Evolutionary conservation across 1,140 invertebrate species (phyloP).

Genomic region (Drosophila grimshawi): DNA sequence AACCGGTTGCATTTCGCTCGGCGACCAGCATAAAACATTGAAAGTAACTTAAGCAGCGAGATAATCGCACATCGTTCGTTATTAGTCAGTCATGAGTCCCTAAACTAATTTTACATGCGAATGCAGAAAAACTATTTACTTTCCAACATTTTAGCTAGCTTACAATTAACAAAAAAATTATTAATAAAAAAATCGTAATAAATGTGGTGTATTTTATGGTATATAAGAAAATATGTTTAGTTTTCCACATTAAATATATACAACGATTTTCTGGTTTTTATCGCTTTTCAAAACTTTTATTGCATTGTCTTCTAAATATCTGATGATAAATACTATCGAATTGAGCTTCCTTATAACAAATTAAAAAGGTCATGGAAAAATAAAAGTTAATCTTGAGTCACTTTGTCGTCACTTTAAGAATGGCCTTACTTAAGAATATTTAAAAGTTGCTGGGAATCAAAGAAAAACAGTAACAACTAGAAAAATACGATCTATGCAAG

Average conservation of each 20-base stretch:
- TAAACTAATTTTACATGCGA: background rate
- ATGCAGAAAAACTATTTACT: background rate
- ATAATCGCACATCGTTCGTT: background rate
- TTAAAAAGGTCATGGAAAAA: no score
- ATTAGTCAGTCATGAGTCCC: background rate
- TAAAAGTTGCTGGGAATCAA: background rate
- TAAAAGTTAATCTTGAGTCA: background rate
- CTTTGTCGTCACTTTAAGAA: background rate
- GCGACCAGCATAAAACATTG: conserved; percentile 1
- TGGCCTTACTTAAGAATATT: background rate
- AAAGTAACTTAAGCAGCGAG: conserved; percentile 2
- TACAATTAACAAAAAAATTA: no score
- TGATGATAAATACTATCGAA: no score
- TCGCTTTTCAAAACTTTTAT: no score
- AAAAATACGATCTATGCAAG: conserved; percentile 11
- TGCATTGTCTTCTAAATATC: no score
- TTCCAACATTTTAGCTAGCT: no score
- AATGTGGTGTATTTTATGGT: no score
- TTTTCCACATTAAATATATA: no score
- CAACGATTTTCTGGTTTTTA: no score
- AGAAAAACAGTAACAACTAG: background rate
- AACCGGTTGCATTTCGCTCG: conserved; percentile 22
- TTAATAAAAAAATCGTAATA: no score
- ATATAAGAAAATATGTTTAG: no score
- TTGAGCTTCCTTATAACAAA: no score